Evolutionary conservation across 2,888 invertebrate species (phyloP), one percentile per base, ranked within the genome.

Genomic region (Xestia c-nigrum): DNA sequence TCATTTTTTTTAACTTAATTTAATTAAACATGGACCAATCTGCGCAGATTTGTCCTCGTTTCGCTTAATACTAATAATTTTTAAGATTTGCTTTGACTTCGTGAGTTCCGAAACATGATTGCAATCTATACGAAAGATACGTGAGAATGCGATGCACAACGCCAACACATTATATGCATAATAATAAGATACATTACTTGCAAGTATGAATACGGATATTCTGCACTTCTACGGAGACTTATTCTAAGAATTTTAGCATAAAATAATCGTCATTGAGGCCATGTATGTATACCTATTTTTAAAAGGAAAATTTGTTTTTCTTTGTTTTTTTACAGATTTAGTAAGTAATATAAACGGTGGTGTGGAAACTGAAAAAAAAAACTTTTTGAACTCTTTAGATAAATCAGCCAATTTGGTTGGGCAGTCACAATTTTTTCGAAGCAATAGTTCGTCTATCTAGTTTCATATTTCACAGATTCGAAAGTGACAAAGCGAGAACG

Each of bases 81-180:
- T 12, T 46, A 19, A 7, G 16, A 66, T 31, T 40, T 31, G 6
- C 31, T 64, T 46, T 64, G 21, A 64, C 40, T 59, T 43, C 63
- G 63, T 79, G 52, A 67, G 40, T 78, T 40, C 79, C 78, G 79
- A 67, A 84, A 64, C n/a, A 65, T 68, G 79, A 72, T 59, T 38
- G 24, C 10, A 57, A 79, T 73, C 31, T 66, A 24, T 59, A 68
- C 52, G 24, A 74, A 63, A 31, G 46, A 43, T 81, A 72, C 72
- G 72, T 85, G 76, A 82, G 83, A 74, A 82, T 65, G 19, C 47
- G 50, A 71, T 76, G 77, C 67, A 73, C 73, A 76, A 70, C 71
- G 66, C 38, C 24, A 71, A 47, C 40, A 68, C 21, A 75, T 61
- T 40, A 66, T 24, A 24, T 64, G 47, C 63, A 59, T 73, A 43